Evolutionary conservation across 2,797 vertebrate genomes (phyloP), one percentile per base, ranked within the genome.

Genomic region (Gobionotothen gibberifrons): DNA sequence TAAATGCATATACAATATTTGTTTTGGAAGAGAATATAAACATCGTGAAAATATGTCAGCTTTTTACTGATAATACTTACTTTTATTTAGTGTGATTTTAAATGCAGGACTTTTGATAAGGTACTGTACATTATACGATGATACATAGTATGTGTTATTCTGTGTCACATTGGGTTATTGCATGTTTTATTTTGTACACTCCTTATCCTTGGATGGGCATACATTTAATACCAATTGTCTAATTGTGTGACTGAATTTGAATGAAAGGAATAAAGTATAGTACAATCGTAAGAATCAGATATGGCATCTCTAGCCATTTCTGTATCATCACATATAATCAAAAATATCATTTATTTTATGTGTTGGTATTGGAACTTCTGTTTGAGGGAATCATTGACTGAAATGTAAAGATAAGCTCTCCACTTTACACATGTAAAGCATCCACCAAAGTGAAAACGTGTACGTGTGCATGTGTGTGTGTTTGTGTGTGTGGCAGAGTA

Each of bases 381-480:
- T 58, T 29, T 10, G 14, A 17, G 14, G 22, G 56, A 54, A 54
- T 63, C 60, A 13, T 2, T 42, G 51, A 52, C 49, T 53, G 61
- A 42, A 52, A 52, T 46, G 55, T 76, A 16, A 49, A 61, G 49
- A 73, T 42, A 47, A 58, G 22, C 44, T 75, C 56, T 73, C 69
- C 67, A 66, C 16, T 49, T 84, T 53, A 75, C 64, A 82, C 72
- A 53, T 74, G 61, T 60, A 26, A 78, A 69, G 47, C 63, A 63
- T 76, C 54, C 36, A 49, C 21, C 42, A 79, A 73, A 81, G 55
- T 78, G 56, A 53, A 80, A 81, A 60, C 67, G 49, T 82, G 79
- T 16, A 5, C 44, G 51, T 32, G 57, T 68, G 58, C 68, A 21
- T 19, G 22, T 8, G n/a, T 57, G 55, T 42, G 59, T 14, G 60